Conservation (phyloP, 2,888 invertebrate genomes). For the Drosophila picticornis region DNA sequence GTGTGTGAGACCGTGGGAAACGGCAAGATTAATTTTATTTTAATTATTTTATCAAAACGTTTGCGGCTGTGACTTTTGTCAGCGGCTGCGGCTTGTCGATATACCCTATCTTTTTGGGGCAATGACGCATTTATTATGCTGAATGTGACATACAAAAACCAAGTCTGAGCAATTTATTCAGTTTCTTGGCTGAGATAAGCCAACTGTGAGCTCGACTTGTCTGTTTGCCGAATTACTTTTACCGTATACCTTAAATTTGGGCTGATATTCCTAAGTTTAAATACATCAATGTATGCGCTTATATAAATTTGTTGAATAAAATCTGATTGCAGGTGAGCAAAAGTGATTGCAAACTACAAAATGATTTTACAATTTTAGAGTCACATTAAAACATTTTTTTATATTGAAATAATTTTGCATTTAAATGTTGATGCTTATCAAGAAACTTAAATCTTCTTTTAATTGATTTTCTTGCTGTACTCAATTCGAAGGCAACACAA, state of each 20-base stretch:
- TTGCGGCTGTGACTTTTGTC: slow-evolving; percentile 68
- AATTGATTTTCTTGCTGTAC: not conserved
- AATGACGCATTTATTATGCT: not conserved
- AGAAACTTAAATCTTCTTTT: not conserved
- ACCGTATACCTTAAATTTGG: not conserved
- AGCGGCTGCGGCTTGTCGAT: slow-evolving; percentile 28
- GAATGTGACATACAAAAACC: not conserved
- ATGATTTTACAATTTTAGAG: not conserved
- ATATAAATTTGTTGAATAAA: not conserved
- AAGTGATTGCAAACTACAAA: not conserved
- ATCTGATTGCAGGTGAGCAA: not conserved
- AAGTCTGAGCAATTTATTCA: not conserved
- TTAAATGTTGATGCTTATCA: not conserved
- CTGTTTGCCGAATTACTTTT: not conserved
- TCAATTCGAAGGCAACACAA: not conserved
- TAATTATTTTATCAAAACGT: slow-evolving; percentile 80
- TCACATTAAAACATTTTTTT: not conserved
- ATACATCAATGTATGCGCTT: not conserved
- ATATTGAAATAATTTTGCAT: not conserved
- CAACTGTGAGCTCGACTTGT: not conserved
- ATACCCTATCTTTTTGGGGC: slow-evolving; percentile 35
- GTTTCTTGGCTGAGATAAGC: slow-evolving; percentile 1
- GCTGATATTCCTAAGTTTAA: not conserved
- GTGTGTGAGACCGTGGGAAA: slow-evolving; percentile 70
- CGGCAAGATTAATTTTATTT: slow-evolving; percentile 75